Base-by-base conservation (phyloP, 2,888 invertebrate genomes). In the Drosophila barbarae region DNA sequence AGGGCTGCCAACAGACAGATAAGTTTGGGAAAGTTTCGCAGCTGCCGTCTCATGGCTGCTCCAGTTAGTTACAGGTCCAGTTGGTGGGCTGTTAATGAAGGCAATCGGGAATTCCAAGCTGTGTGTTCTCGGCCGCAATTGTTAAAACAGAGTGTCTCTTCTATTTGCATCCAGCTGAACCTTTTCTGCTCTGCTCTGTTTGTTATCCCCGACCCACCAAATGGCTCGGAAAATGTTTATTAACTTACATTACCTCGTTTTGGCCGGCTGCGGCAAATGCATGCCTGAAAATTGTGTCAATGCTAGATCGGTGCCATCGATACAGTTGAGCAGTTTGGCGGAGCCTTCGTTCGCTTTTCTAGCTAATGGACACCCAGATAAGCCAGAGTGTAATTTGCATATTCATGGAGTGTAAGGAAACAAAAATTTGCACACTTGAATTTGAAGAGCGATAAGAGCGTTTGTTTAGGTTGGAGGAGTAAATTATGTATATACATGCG, bases 211-310 rank as follows among this genome's bases (percentile, higher is more conserved):
- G 41, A 36, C 47, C 64, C 12, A 44, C 34, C 76, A 74, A 80
- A 80, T 81, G 77, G 68, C 47, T 71, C 75, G 85, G 85, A 84
- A 81, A 84, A 82, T 73, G 57, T 56, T 53, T 68, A 80, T 74
- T 80, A 63, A 49, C 47, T 57, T 57, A 18, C 66, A 78, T 81
- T 84, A 72, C 57, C 52, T 36, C 32, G 52, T 46, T 47, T 55
- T 61, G 34, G 42, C 23, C 39, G 51, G 38, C 13, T 47, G 30
- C 21, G 21, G 30, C 38, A 21, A 28, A 49, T 36, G 47, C 36
- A 56, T 26, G 42, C 18, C 50, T 26, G 26, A 30, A 46, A 82
- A 76, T 58, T 72, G 65, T 82, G 81, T 84, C 81, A 81, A 73
- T 84, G 81, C 65, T 51, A 73, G 68, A 73, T 76, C 30, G 15